A percentile compares a stretch with the other conserved stretches of the same genome.
phyloP scores from a whole-genome alignment of 1,140 invertebrate species.

The Panagrolaimus sp. region DNA sequence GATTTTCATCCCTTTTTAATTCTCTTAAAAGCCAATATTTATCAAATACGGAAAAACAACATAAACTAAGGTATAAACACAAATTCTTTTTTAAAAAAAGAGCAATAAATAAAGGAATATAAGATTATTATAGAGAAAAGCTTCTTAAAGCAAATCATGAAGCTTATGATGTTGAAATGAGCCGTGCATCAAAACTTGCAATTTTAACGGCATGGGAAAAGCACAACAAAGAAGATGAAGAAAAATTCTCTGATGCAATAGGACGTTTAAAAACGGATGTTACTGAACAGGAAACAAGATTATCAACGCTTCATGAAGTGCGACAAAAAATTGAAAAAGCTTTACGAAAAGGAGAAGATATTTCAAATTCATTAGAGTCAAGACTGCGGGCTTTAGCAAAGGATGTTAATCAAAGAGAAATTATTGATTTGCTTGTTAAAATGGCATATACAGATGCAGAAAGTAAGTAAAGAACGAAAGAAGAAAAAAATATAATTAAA shows the following conservation, averaged over 20 bases:
- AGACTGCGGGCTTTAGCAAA: constrained; percentile 43
- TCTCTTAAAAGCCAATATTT: constrained; percentile 55
- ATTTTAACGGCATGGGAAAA: constrained; percentile 54
- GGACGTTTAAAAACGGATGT: constrained; percentile 44
- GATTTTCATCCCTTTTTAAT: constrained; percentile 49
- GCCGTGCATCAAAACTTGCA: constrained; percentile 40
- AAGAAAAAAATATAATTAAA: background rate
- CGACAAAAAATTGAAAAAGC: constrained; percentile 49
- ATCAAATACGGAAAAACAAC: constrained; percentile 44
- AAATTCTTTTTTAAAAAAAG: constrained; percentile 2
- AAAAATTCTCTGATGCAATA: constrained; percentile 44
- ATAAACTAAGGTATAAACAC: constrained; percentile 47
- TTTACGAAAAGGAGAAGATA: constrained; percentile 45
- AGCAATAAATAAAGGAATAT: constrained; percentile 6
- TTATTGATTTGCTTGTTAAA: constrained; percentile 47
- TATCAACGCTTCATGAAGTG: constrained; percentile 36
- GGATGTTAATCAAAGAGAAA: constrained; percentile 50
- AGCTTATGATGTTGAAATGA: constrained; percentile 53
- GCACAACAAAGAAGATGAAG: constrained; percentile 38
- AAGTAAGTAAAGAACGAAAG: no score
- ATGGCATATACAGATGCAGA: constrained; percentile 53
- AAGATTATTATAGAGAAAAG: constrained; percentile 33
- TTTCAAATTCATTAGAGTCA: constrained; percentile 38
- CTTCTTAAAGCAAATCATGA: constrained; percentile 52
- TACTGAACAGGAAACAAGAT: constrained; percentile 38